Evolutionary conservation across 2,113 vertebrate species (phyloP).

Genomic region (Erinaceus europaeus): DNA sequence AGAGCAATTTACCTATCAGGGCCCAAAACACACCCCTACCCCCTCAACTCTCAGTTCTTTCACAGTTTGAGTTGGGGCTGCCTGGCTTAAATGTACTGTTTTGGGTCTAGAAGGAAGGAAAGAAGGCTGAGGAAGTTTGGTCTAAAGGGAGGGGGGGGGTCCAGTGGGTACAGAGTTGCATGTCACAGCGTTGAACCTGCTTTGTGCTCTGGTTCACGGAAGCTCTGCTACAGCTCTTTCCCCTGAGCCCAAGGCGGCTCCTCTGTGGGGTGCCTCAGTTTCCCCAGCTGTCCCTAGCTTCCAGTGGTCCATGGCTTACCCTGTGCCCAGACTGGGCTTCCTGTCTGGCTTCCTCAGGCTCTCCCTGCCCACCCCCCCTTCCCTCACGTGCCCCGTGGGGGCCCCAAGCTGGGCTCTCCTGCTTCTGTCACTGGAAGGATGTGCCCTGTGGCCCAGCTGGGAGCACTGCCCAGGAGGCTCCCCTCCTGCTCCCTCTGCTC

Average conservation of each 20-base stretch:
- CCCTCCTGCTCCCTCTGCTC: conserved; percentile 30
- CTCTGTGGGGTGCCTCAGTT: conserved; percentile 21
- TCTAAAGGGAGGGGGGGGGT: not conserved
- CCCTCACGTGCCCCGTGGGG: conserved; percentile 32
- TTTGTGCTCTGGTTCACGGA: not conserved
- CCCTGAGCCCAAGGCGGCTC: not conserved
- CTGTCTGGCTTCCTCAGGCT: not conserved
- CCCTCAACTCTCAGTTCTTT: not conserved
- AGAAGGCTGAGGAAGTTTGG: not conserved
- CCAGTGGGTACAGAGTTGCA: not conserved
- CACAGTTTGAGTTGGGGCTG: not conserved
- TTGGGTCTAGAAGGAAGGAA: not conserved
- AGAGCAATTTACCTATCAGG: not conserved
- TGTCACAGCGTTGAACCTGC: not conserved
- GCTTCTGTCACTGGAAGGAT: not conserved
- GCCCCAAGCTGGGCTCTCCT: conserved; percentile 23
- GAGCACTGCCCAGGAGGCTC: conserved; percentile 63
- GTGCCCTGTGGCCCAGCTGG: conserved; percentile 8
- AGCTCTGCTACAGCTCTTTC: not conserved
- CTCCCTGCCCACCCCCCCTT: not conserved
- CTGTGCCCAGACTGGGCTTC: not conserved
- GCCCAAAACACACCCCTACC: conserved; percentile 21
- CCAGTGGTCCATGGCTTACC: not conserved
- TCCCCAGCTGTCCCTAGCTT: not conserved
- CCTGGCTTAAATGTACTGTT: not conserved